A percentile compares a stretch with the other conserved stretches of the same genome.
These are phyloP conservation scores for Macropus fuliginosus DNA, from an alignment of 2,797 vertebrate genomes.

Conservation along the genomic window DNA sequence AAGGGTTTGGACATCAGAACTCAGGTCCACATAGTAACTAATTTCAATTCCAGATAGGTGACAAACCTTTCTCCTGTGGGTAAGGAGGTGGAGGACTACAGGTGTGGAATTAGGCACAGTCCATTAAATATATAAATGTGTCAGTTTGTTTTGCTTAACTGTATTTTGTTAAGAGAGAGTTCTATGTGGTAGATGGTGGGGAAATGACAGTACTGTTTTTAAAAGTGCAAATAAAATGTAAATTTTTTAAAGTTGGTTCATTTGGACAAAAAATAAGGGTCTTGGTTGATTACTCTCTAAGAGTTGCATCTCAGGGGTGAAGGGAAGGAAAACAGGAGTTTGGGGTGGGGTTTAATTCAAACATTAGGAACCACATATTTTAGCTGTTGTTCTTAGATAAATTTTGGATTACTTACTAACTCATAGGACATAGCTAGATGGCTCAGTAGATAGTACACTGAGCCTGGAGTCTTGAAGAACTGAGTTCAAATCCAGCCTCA, in stretches of 20 bases:
- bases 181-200: not conserved
- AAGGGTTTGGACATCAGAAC: not conserved
- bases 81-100: not conserved
- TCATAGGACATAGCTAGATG: not conserved
- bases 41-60: not conserved
- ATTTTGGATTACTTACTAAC: not conserved
- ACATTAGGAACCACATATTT: not conserved
- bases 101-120: not conserved
- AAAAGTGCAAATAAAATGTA: not conserved
- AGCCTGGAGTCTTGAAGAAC: not conserved
- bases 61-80: not conserved
- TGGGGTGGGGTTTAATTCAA: not conserved
- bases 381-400: not conserved
- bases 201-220: not conserved
- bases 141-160: not conserved
- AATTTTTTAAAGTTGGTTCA: not conserved
- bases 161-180: not conserved
- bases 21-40: not conserved
- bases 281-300: not conserved
- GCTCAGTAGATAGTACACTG: not conserved
- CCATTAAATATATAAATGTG: not conserved
- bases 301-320: not conserved
- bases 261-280: not conserved
- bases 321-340: not conserved
- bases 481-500: not conserved